Evolutionary conservation across 2,888 invertebrate species (phyloP), one percentile per base, ranked within the genome.

Genomic region (Sialis lutaria): DNA sequence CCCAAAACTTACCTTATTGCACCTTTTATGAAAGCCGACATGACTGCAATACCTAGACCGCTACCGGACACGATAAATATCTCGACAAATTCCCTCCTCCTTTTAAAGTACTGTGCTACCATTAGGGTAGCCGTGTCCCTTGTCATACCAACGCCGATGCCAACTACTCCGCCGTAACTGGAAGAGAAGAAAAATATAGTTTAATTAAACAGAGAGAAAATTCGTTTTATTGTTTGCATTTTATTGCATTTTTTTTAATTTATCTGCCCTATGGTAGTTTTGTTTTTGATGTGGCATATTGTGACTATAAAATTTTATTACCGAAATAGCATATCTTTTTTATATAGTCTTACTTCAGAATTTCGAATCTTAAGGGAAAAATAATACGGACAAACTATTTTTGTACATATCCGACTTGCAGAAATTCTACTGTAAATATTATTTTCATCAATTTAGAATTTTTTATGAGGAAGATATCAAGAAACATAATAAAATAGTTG

Each of bases 51-150:
- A 49, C 89, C 89, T 42, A 88, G 68, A 2, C 90, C 89, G 58
- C 84, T 85, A 57, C 87, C 88, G 54, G 85, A 82, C 47, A 88
- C 82, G 54, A 89, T 82, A 63, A 89, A 82, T 59, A 90, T 86
- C 67, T 91, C 90, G 45, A 89, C 88, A 55, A 88, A 72, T 64
- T 90, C 89, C 50, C 90, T 68, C 56, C 80, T 72, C 53, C 84
- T 66, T 62, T 88, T 87, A 74, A 90, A 90, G 68, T 90, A 91
- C 63, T 88, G 87, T 39, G 88, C 89, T 51, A 90, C 84, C 86
- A 90, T 89, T 56, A 90, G 67, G 40, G 86, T 86, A 22, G 87
- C 84, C 58, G 88, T 87, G 64, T 87, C 88, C 52, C 88, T 67
- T 6, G 87, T 87, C 62, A 90, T 74, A 37, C 88, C 87, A 48